Base-by-base conservation (phyloP, 1,140 invertebrate genomes). In the Myzus persicae region DNA sequence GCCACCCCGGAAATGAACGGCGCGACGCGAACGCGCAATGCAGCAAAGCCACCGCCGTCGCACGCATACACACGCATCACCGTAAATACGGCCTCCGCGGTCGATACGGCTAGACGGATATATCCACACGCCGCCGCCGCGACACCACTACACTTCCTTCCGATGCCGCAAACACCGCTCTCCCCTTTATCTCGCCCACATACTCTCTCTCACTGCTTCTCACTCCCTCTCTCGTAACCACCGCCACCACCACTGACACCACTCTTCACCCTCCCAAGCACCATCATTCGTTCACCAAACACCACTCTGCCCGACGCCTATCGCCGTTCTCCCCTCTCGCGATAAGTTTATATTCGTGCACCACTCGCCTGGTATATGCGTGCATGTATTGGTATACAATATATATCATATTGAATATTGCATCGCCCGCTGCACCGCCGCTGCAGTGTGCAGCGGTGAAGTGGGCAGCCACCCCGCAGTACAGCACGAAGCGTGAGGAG, bases 81-180 rank as follows among this genome's bases (percentile, higher is more conserved):
- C 59, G 93, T 93, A 92, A 82, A 84, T 84, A 84, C 82, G 93
- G 59, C 48, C 93, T 40, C 59, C 82, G 91, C 59, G 94, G 94
- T 93, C 93, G 93, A 93, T 93, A 93, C 93, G 93, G 93, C 94
- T 94, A 94, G 93, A 94, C 94, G 93, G 59, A 76, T 93, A 94
- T 89, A 90, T 81, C 92, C 91, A 26, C 93, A 38, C 87, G 36
- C 87, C 92, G 26, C 76, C 38, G n/a, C 67, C 54, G 46, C n/a
- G 42, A 40, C 93, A 18, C 59, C 59, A 44, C 87, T 82, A 38
- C 46, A 59, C 85, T 24, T 84, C 93, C 93, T 67, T 38, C 54
- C 84, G 31, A 40, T 46, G 24, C 46, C 90, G 42, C 87, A n/a
- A 76, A n/a, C 46, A 54, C 40, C 81, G 93, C 40, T 26, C 24